Base-by-base conservation (phyloP, 2,797 vertebrate species). In the Etheostoma nigrum region DNA sequence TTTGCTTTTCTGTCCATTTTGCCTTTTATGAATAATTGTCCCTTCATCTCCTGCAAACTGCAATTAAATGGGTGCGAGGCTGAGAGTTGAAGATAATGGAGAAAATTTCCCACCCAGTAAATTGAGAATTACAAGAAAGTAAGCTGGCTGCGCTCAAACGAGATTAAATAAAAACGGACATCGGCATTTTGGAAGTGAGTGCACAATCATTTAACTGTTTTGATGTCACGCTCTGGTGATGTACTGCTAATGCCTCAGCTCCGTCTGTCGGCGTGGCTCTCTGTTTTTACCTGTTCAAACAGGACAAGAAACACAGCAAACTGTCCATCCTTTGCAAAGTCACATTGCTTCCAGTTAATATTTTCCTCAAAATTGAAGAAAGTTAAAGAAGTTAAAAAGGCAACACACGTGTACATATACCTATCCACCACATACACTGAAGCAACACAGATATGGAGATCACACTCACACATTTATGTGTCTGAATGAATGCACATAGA, bases 61-160 rank as follows among this genome's bases (percentile, higher is more conserved):
- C 84, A 86, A 87, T 90, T 90, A 90, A 87, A 87, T 76, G 78
- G 84, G 74, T 76, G 72, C 74, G 76, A 80, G 86, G 85, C 88
- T 89, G 87, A 86, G 78, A 75, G 70, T 79, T 64, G 72, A 65
- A 86, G 89, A 92, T 93, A 93, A 92, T 89, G 85, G 81, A 81
- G 36, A 90, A 89, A 86, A 67, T 82, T 91, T 90, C 89, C 74
- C 68, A 86, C 44, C 36, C 75, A 61, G 74, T 86, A 83, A 91
- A 93, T 76, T 85, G 78, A 80, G 84, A 89, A 88, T 86, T 83
- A 85, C 45, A 83, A 85, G 70, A 70, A 79, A 69, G 81, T 59
- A 76, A 19, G 8, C 79, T 44, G 21, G 9, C 78, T 40, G 21
- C 45, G 62, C 79, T 79, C 45, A 52, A 79, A 91, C 42, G 42